These are phyloP conservation scores for Troglohyphantes excavatus DNA, from an alignment of 2,888 invertebrate genomes.

Conservation along the genomic window DNA sequence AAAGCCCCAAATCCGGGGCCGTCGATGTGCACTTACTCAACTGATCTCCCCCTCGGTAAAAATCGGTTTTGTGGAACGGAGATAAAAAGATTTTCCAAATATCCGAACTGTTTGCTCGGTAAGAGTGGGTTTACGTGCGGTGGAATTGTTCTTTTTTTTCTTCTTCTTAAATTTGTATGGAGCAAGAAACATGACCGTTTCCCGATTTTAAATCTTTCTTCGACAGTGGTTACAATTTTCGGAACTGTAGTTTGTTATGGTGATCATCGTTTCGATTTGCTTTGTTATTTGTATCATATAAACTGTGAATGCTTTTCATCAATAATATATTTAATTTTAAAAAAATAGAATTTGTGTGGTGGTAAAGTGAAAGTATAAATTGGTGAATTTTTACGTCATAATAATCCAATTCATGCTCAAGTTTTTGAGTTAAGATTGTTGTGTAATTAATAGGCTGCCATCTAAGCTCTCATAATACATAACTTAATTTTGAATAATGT, in stretches of 20 bases:
- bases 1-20: conserved; percentile 16
- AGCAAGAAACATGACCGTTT: background rate
- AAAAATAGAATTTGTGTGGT: too few relatives aligned
- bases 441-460: too few relatives aligned
- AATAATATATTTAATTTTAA: too few relatives aligned
- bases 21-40: conserved; percentile 12
- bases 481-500: too few relatives aligned
- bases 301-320: too few relatives aligned
- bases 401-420: too few relatives aligned
- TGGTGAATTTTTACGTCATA: too few relatives aligned
- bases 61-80: conserved; percentile 64
- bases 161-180: background rate
- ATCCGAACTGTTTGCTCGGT: conserved; percentile 28
- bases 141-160: conserved; percentile 14
- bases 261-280: background rate
- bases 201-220: conserved; percentile 18
- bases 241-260: background rate
- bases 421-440: too few relatives aligned
- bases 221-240: conserved; percentile 12
- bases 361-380: too few relatives aligned
- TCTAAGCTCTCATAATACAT: too few relatives aligned
- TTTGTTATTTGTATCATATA: background rate
- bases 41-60: conserved; percentile 30
- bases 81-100: conserved; percentile 61
- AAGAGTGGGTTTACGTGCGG: conserved; percentile 33